A percentile compares a stretch with the other conserved stretches of the same genome.
phyloP scores from a whole-genome alignment of 2,113 vertebrate genomes.

The Cranoglanis bouderius region DNA sequence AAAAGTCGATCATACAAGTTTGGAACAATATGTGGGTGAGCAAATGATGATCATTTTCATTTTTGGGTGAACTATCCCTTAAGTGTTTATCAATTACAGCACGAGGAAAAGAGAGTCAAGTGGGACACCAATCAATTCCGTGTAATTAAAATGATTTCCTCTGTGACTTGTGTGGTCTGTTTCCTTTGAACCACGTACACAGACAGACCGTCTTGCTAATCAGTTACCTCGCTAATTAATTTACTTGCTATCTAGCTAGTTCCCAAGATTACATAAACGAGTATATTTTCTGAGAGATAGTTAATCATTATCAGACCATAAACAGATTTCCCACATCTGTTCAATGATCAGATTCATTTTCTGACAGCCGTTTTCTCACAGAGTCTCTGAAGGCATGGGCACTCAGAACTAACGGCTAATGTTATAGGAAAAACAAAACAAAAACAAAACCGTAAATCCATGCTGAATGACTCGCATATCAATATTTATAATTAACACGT shows the following conservation, averaged over 20 bases:
- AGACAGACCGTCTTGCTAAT: not conserved
- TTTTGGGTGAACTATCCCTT: too few relatives aligned
- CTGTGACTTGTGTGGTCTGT: not conserved
- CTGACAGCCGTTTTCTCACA: not conserved
- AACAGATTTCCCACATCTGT: too few relatives aligned
- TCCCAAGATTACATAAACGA: not conserved
- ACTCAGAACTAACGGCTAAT: constrained; percentile 15
- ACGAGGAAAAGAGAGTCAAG: not conserved
- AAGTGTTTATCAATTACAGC: not conserved
- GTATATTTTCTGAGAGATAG: not conserved
- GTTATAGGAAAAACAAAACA: not conserved
- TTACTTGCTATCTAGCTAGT: not conserved
- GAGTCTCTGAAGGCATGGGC: too few relatives aligned
- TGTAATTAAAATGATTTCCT: not conserved
- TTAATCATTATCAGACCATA: not conserved
- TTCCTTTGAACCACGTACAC: not conserved
- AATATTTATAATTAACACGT: too few relatives aligned
- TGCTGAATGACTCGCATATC: not conserved
- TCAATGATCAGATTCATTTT: not conserved
- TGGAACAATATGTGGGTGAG: too few relatives aligned
- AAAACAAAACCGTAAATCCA: not conserved
- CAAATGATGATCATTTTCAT: too few relatives aligned
- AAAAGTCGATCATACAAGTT: too few relatives aligned
- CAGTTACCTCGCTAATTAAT: not conserved
- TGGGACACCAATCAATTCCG: not conserved